Evolutionary conservation across 2,797 vertebrate species (phyloP).

Genomic region (Tokudaia tokunoshimensis): DNA sequence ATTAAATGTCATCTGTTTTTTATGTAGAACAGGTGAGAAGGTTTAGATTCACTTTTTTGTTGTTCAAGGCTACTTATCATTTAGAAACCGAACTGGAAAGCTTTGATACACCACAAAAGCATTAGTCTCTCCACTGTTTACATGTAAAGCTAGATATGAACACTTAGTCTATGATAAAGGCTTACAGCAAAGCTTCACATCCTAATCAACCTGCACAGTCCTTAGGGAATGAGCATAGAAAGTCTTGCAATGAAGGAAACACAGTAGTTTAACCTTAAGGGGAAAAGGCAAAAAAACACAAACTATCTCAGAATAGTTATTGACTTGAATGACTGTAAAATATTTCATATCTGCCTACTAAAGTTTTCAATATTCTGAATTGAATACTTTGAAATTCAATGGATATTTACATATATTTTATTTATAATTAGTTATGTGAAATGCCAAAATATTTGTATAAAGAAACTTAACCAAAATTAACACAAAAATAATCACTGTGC

Average conservation of each 20-base stretch:
- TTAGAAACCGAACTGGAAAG: constrained; percentile 73
- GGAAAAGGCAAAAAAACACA: not conserved
- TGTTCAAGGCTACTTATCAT: constrained; percentile 75
- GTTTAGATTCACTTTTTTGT: constrained; percentile 13
- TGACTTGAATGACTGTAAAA: not conserved
- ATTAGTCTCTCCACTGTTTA: constrained; percentile 76
- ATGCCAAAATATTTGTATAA: constrained; percentile 22
- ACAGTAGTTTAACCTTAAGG: not conserved
- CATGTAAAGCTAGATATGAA: constrained; percentile 74
- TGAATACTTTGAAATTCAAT: not conserved
- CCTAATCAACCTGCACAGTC: constrained; percentile 69
- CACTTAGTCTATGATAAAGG: constrained; percentile 72
- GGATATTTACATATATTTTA: not conserved
- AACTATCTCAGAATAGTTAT: constrained; percentile 10
- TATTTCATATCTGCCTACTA: not conserved
- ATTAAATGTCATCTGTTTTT: constrained; percentile 64
- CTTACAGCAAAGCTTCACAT: constrained; percentile 71
- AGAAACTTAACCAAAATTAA: not conserved
- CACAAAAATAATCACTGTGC: not conserved
- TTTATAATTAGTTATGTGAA: not conserved
- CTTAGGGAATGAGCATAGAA: constrained; percentile 56
- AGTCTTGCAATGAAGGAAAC: constrained; percentile 68
- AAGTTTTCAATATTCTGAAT: not conserved
- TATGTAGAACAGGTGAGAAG: constrained; percentile 47
- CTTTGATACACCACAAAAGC: constrained; percentile 66